phyloP scores from a whole-genome alignment of 2,797 vertebrate genomes.

The Sylvia borin region DNA sequence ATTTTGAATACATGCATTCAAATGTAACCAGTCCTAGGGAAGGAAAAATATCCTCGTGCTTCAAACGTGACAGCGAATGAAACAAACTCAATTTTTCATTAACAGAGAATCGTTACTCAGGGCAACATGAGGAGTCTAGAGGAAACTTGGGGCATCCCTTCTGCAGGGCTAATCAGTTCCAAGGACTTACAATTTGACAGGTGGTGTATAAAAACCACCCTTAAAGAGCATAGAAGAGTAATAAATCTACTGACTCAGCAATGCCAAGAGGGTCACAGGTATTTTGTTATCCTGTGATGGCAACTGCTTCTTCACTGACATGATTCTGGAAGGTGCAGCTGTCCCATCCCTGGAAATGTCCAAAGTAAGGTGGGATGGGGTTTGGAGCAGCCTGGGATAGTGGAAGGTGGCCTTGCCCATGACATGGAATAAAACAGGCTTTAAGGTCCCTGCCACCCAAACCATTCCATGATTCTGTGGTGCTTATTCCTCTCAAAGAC shows the following conservation, averaged over 20 bases:
- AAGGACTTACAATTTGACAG: conserved; percentile 11
- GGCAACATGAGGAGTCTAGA: background rate
- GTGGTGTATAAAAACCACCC: background rate
- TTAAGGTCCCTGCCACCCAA: background rate
- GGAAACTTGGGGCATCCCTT: conserved; percentile 28
- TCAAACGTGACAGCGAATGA: background rate
- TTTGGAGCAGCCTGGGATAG: background rate
- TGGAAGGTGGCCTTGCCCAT: background rate
- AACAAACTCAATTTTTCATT: conserved; percentile 59
- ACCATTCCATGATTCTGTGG: background rate
- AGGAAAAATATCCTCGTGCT: conserved; percentile 27
- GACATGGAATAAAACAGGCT: background rate
- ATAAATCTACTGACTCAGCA: conserved; percentile 11
- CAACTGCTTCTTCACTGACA: background rate
- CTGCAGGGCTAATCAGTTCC: conserved; percentile 26
- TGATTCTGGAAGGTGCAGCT: background rate
- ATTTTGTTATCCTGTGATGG: background rate
- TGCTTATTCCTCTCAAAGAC: background rate
- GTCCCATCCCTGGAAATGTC: background rate
- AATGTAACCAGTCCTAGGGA: background rate
- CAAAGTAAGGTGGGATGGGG: background rate
- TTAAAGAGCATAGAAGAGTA: background rate
- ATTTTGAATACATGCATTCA: conserved; percentile 57
- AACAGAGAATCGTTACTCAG: conserved; percentile 35
- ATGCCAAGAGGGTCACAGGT: background rate